phyloP scores from a whole-genome alignment of 64 coral and sea anemone species.

The Pachyseris speciosa region DNA sequence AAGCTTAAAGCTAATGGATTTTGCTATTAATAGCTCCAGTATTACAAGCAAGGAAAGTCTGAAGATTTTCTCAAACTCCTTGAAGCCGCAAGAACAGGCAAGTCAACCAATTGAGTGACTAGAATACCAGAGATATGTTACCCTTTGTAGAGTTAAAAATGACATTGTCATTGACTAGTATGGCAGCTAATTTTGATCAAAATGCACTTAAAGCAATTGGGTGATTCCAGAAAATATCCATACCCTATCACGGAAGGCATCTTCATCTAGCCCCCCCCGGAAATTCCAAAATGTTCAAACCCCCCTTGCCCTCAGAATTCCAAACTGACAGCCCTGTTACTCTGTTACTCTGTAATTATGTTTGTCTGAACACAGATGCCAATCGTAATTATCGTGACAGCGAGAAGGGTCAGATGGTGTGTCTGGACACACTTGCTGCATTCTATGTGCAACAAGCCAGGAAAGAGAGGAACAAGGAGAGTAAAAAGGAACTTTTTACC shows the following conservation, averaged over 20 bases:
- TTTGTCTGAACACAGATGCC: conserved; percentile 61
- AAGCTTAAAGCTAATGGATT: neutral
- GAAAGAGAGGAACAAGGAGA: conserved; percentile 98
- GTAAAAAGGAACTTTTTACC: conserved; percentile 96
- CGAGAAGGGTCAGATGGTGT: conserved; percentile 93
- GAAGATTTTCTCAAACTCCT: conserved; percentile 97
- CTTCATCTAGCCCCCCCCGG: no score
- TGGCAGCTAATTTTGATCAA: no score
- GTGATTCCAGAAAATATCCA: no score
- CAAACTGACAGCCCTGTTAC: no score
- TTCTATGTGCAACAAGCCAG: conserved; percentile 97
- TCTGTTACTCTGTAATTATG: no score
- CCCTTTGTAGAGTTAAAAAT: no score
- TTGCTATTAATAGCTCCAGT: conserved; percentile 73
- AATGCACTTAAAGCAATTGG: no score
- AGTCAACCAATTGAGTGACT: neutral
- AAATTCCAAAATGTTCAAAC: no score
- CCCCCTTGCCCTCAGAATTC: no score
- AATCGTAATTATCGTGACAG: conserved; percentile 88
- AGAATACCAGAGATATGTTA: no score
- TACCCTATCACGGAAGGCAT: no score
- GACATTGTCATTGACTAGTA: no score
- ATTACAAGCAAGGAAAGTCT: conserved; percentile 94
- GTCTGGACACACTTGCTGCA: conserved; percentile 94
- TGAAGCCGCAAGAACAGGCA: conserved; percentile 91